Conservation (phyloP, 92 coral and sea anemone species). For the Epizoanthus illoricatus region DNA sequence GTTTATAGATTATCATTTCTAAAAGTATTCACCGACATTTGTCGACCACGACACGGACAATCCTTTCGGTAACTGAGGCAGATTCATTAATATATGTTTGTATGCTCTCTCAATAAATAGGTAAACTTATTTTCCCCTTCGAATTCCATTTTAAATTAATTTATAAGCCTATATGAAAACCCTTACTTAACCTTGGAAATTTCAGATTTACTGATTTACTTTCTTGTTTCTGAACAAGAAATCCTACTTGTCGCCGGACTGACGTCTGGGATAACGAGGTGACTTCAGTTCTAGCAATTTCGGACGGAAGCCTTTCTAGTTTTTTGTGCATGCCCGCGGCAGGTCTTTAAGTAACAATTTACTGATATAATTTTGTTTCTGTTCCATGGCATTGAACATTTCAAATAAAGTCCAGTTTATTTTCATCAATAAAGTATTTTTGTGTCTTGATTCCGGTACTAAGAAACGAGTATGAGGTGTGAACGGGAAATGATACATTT, state of each 20-base stretch:
- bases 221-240: not conserved
- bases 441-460: not conserved
- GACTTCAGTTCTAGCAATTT: not conserved
- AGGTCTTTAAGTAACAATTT: not conserved
- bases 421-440: constrained; percentile 5
- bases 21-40: too few relatives aligned
- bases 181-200: too few relatives aligned
- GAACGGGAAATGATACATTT: constrained; percentile 26
- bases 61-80: too few relatives aligned
- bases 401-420: constrained; percentile 6
- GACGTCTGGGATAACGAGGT: not conserved
- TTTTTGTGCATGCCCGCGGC: not conserved
- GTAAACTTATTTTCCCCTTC: not conserved
- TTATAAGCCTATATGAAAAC: not conserved
- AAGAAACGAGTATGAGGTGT: not conserved
- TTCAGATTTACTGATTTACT: too few relatives aligned
- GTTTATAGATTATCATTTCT: too few relatives aligned
- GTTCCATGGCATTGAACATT: constrained; percentile 1
- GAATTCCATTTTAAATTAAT: not conserved
- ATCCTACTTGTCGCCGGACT: not conserved
- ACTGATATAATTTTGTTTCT: constrained; percentile 10
- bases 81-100: not conserved
- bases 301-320: not conserved
- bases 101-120: not conserved
- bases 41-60: too few relatives aligned